These are phyloP conservation scores for Atrichornis clamosus DNA, from an alignment of 2,113 vertebrate genomes.

Conservation along the genomic window DNA sequence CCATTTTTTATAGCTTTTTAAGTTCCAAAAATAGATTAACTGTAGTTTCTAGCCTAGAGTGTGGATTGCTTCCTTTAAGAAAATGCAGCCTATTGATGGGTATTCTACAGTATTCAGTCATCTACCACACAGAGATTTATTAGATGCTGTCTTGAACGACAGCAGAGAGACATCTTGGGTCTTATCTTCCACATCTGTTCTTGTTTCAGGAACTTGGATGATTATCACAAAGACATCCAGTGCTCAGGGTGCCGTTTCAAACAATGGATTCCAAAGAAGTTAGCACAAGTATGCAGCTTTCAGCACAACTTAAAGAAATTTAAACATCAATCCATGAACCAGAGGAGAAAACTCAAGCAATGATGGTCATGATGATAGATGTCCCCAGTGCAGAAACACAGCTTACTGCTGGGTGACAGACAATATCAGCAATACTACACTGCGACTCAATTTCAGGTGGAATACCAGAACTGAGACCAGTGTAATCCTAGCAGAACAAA, in stretches of 20 bases:
- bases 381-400: background rate
- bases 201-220: background rate
- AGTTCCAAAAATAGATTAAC: background rate
- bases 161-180: background rate
- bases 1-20: background rate
- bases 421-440: background rate
- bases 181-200: background rate
- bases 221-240: background rate
- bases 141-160: background rate
- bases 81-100: background rate
- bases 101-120: background rate
- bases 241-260: background rate
- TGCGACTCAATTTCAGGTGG: background rate
- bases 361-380: rapidly evolving
- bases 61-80: background rate
- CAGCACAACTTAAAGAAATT: background rate
- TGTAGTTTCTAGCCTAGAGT: background rate
- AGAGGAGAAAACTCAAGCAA: background rate
- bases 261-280: background rate
- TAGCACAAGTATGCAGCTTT: background rate
- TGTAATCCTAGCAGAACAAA: background rate
- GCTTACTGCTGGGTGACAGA: background rate
- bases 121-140: background rate
- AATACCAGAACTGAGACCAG: background rate
- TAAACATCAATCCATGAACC: background rate